phyloP scores from a whole-genome alignment of 2,113 vertebrate genomes.

The Donacobius atricapilla region DNA sequence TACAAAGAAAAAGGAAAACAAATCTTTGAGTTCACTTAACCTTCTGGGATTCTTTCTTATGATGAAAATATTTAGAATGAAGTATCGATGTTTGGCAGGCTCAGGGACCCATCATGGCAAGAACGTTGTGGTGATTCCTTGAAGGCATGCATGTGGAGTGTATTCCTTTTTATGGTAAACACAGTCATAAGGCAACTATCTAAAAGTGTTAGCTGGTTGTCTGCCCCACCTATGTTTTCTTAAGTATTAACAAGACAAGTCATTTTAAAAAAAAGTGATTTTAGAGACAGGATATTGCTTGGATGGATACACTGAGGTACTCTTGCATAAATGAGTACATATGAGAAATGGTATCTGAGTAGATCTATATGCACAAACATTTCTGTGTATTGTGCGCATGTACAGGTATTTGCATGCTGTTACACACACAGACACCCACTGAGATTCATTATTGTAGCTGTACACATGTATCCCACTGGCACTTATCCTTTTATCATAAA shows the following conservation, averaged over 20 bases:
- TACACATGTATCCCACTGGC: background rate
- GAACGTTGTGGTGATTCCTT: fast-evolving
- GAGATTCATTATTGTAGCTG: background rate
- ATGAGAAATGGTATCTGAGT: background rate
- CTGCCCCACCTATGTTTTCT: background rate
- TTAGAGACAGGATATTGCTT: background rate
- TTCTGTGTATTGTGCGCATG: background rate
- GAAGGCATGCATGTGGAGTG: fast-evolving
- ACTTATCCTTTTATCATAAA: background rate
- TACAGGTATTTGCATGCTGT: background rate
- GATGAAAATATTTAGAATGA: background rate
- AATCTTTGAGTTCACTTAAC: background rate
- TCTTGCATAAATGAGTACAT: background rate
- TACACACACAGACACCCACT: background rate
- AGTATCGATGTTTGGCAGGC: background rate
- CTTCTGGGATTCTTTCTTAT: background rate
- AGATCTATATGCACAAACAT: background rate
- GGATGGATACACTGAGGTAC: background rate
- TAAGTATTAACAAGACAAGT: background rate
- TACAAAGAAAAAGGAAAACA: background rate
- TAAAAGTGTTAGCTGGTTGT: background rate
- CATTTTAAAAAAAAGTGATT: background rate
- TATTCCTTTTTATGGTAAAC: background rate
- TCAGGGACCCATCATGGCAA: background rate
- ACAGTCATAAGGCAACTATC: background rate